Evolutionary conservation across 1,140 invertebrate species (phyloP).

Genomic region (Pseudomyrmex gracilis): DNA sequence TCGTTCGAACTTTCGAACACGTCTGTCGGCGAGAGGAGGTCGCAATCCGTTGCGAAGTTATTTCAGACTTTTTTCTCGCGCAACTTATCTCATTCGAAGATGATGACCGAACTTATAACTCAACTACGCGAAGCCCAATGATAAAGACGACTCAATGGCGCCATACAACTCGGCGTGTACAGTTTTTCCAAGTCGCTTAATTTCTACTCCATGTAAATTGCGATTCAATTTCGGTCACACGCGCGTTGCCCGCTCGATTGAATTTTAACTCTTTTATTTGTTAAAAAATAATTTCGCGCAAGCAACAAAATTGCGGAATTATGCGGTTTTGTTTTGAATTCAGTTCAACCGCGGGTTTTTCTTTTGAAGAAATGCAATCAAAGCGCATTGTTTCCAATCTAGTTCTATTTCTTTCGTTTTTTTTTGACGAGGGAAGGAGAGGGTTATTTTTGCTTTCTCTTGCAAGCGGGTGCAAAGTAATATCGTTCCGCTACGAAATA

Average conservation of each 20-base stretch:
- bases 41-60: constrained; percentile 18
- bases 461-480: constrained; percentile 31
- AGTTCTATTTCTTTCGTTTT: constrained; percentile 5
- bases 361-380: constrained; percentile 21
- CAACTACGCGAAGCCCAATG: constrained; percentile 24
- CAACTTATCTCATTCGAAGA: constrained; percentile 50
- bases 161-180: not conserved
- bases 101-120: constrained; percentile 48
- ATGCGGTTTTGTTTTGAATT: constrained; percentile 7
- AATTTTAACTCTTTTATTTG: not conserved
- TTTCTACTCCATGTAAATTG: not conserved
- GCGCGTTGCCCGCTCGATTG: not conserved
- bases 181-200: constrained; percentile 8
- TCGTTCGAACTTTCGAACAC: not conserved
- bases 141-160: constrained; percentile 27
- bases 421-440: not conserved
- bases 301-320: not conserved
- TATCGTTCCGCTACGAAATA: constrained; percentile 24
- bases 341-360: not conserved
- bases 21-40: not conserved
- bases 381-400: constrained; percentile 42
- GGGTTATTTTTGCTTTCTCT: not conserved
- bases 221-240: constrained; percentile 10
- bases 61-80: constrained; percentile 35
- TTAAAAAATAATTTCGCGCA: not conserved